Base-by-base conservation (phyloP, 2,797 vertebrate genomes). In the Gobio occitaniae region DNA sequence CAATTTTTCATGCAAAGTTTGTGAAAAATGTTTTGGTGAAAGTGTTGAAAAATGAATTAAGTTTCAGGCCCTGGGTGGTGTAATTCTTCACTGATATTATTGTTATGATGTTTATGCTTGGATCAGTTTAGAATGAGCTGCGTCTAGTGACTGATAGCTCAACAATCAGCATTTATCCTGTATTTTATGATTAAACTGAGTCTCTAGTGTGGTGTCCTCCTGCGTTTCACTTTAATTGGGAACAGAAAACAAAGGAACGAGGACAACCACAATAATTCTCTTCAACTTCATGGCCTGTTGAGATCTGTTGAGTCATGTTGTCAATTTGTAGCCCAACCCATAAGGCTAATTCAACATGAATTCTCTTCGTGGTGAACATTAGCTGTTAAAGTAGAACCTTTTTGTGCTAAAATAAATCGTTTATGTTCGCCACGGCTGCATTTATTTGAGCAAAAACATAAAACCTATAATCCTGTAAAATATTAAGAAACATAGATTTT, bases 51-150 rank as follows among this genome's bases (percentile, higher is more conserved):
- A 83, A 83, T 83, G 82, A 65, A 83, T 76, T 61, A 83, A 54
- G 72, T 54, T 48, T 76, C 72, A 83, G 72, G 72, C 82, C 71
- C 82, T 83, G 71, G 82, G 82, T 29, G n/a, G 72, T 68, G 72
- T 76, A 54, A 83, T 83, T 83, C 72, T 83, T 83, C 72, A 83
- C 72, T 52, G 47, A 54, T 83, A 76, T 75, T 66, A 83, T 66
- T 48, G n/a, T 83, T 52, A 66, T 76, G 47, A 83, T 66, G 71
- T 83, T 75, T 83, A 61, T 54, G 81, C 59, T 74, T 65, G 29
- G 47, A 74, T 75, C 70, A 72, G 69, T 74, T 63, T 63, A 65
- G 47, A 17, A 74, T 74, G 69, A 82, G 56, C 44, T 50, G 17
- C 32, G 12, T 63, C n/a, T 61, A n/a, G 29, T 75, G 82, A 83